Conservation (phyloP, 1,140 invertebrate genomes). For the Conopomorpha cramerella region DNA sequence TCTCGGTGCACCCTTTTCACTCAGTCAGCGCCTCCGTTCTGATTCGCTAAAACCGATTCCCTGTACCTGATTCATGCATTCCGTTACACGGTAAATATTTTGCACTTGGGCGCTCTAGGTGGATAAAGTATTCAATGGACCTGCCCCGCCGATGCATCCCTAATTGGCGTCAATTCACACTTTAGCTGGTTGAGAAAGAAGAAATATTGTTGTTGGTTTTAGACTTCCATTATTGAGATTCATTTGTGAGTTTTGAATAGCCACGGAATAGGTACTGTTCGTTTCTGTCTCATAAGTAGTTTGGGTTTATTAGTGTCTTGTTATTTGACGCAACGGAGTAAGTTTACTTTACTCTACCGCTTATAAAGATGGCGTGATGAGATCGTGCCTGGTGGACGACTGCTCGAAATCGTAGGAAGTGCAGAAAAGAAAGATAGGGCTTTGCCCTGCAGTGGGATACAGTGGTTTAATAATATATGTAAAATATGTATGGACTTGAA, state of each 20-base stretch:
- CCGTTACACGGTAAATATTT: constrained; percentile 59
- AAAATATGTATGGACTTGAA: too few relatives aligned
- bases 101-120: constrained; percentile 46
- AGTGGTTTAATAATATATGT: too few relatives aligned
- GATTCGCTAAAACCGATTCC: constrained; percentile 53
- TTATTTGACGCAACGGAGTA: too few relatives aligned
- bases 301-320: not conserved
- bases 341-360: too few relatives aligned
- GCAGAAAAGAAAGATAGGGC: too few relatives aligned
- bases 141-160: constrained; percentile 35
- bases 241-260: not conserved
- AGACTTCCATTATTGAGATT: not conserved
- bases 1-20: constrained; percentile 34
- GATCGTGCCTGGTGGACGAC: too few relatives aligned
- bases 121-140: constrained; percentile 43
- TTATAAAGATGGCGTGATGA: too few relatives aligned
- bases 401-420: too few relatives aligned
- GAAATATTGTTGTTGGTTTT: too few relatives aligned
- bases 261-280: not conserved
- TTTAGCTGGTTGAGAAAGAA: too few relatives aligned
- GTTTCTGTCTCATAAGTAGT: not conserved
- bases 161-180: too few relatives aligned
- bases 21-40: constrained; percentile 21
- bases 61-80: constrained; percentile 59
- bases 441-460: too few relatives aligned